These are phyloP conservation scores for Tetranychus piercei DNA, from an alignment of 2,888 invertebrate genomes.

Conservation along the genomic window DNA sequence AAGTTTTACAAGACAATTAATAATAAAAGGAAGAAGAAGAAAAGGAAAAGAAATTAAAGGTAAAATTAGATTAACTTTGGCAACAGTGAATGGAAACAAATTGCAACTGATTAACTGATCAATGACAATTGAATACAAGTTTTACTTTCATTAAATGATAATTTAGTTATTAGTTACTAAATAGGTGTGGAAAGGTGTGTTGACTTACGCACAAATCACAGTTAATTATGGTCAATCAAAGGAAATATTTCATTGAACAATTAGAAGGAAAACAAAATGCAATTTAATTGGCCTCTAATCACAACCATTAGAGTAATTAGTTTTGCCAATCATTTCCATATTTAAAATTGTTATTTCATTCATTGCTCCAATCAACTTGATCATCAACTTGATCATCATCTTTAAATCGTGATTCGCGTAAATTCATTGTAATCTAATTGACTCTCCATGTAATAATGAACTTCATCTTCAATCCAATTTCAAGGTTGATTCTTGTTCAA, in stretches of 20 bases:
- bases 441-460: no score
- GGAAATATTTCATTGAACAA: not conserved
- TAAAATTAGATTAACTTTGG: not conserved
- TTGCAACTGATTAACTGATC: not conserved
- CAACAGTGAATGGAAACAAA: not conserved
- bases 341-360: no score
- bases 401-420: no score
- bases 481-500: not conserved
- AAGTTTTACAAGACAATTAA: not conserved
- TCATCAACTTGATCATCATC: no score
- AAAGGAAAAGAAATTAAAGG: not conserved
- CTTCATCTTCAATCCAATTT: no score
- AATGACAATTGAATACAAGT: not conserved
- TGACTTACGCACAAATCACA: not conserved
- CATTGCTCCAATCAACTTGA: no score
- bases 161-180: not conserved
- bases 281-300: not conserved
- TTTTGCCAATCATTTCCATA: no score
- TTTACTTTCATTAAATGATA: not conserved
- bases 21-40: not conserved
- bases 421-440: no score
- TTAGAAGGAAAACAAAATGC: not conserved
- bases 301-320: not conserved
- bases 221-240: slow-evolving; percentile 1
- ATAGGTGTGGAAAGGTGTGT: slow-evolving; percentile 1